Base-by-base conservation (phyloP, 2,797 vertebrate species). In the Eremophila alpestris region DNA sequence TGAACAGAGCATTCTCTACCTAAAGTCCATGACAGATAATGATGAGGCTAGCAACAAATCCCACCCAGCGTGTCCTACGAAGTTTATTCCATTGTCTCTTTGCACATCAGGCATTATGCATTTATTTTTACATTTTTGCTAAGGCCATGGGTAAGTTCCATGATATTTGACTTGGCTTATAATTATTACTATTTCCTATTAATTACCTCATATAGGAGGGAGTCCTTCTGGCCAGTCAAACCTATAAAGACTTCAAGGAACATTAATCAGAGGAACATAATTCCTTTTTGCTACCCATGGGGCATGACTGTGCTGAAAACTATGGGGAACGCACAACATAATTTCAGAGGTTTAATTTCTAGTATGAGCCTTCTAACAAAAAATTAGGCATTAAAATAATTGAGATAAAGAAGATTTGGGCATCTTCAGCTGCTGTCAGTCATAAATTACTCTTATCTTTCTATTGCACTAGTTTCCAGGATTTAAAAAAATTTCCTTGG, bases 141-240 rank as follows among this genome's bases (percentile, higher is more conserved):
- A 19, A 69, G 20, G 45, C 41, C 43, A 83, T 55, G 94, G 83
- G 46, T 92, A 85, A 71, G 83, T 55, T 93, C n/a, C 83, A 32
- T 71, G 58, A 89, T 9, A 5, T 84, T 88, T 93, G 81, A 91
- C 43, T 92, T 80, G 55, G 86, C 54, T 96, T 93, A 97, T 97
- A 97, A 97, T 87, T 97, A 48, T 89, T 60, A 97, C 82, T 93
- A 71, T 96, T 93, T 96, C 46, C 87, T 96, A 93, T 95, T 96
- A 58, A 89, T 96, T 95, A 91, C 81, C 64, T 95, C 80, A 87
- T 65, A 58, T 76, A 60, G 84, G 78, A 95, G 91, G 81, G 86
- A 94, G 81, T 38, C 92, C 95, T 89, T 96, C 90, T 96, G 95
- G 93, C 87, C 87, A 80, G 79, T 86, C 32, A 89, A 91, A 83